Conservation (phyloP, 2,888 invertebrate species). For the Barypeithes pellucidus region DNA sequence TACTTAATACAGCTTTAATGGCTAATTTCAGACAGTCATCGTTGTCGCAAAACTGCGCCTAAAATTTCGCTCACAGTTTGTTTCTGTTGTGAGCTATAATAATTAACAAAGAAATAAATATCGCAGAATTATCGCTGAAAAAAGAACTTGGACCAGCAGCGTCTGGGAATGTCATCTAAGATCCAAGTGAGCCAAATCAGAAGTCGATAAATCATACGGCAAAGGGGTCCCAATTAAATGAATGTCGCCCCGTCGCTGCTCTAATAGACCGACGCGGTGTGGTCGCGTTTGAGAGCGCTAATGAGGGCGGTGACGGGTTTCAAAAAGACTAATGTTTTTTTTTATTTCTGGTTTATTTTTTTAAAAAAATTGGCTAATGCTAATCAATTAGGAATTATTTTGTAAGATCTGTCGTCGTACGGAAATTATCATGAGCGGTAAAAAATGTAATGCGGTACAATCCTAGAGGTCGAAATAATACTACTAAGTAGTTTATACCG, state of each 20-base stretch:
- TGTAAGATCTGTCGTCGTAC: no score
- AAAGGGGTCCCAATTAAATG: conserved; percentile 53
- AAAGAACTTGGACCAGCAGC: conserved; percentile 36
- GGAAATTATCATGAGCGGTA: no score
- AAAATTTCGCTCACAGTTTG: no score
- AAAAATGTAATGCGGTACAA: no score
- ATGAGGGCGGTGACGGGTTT: conserved; percentile 39
- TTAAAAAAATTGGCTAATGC: no score
- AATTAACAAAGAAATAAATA: conserved; percentile 32
- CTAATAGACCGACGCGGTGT: conserved; percentile 51
- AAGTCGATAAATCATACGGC: conserved; percentile 48
- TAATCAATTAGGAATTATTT: no score
- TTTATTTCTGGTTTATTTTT: not conserved
- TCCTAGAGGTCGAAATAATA: no score
- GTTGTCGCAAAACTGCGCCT: no score
- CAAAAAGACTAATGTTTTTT: conserved; percentile 25
- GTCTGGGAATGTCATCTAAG: conserved; percentile 46
- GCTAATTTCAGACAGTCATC: no score
- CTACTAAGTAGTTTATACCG: no score
- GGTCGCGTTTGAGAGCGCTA: conserved; percentile 47
- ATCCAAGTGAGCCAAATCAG: conserved; percentile 51
- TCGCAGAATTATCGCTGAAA: conserved; percentile 22
- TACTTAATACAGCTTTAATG: no score
- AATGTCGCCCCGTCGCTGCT: conserved; percentile 45
- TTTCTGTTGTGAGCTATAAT: no score